Base-by-base conservation (phyloP, 2,113 vertebrate species). In the Catharus fuscescens region DNA sequence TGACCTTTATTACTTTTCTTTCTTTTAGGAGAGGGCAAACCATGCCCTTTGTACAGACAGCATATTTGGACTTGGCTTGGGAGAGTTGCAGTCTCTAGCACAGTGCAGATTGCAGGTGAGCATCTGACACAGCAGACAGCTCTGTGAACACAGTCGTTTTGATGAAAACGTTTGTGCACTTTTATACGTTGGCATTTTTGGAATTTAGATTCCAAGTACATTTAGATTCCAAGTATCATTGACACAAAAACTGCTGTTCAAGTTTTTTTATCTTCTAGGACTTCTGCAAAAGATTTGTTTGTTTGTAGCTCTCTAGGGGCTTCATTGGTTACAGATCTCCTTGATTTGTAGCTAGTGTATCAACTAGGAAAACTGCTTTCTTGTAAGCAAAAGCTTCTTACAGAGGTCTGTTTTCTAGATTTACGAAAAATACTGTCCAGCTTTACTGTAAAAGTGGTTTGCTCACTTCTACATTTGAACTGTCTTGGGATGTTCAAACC, bases 31-130 rank as follows among this genome's bases (percentile, higher is more conserved):
- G 61, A 60, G 38, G 87, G 32, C 56, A 48, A 62, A 29, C 34
- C 24, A n/a, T 94, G 88, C 52, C 76, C 52, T 93, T 95, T 71
- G 47, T 86, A 83, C 54, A 64, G 76, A 78, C 56, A 48, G 38
- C 31, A 10, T 80, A 52, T 93, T 90, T 95, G 76, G 88, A 67
- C 59, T 86, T 91, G 47, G 47, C 60, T 94, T 53, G 64, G 29
- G 36, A 77, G 38, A 71, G 24, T 34, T 90, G 66, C 54, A 47
- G 6, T 38, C 28, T 65, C 48, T 61, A 61, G 45, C 29, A 81
- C 8, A 36, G 50, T 5, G 2, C 23, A 38, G 67, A 59, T 44
- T 66, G 36, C 54, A 61, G 29, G 34, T 88, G 74, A 79, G 14
- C 24, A 28, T n/a, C 12, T 32, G 61, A 66, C 56, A 29, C 28